Evolutionary conservation across 2,113 vertebrate species (phyloP).

Genomic region (Platanista minor): DNA sequence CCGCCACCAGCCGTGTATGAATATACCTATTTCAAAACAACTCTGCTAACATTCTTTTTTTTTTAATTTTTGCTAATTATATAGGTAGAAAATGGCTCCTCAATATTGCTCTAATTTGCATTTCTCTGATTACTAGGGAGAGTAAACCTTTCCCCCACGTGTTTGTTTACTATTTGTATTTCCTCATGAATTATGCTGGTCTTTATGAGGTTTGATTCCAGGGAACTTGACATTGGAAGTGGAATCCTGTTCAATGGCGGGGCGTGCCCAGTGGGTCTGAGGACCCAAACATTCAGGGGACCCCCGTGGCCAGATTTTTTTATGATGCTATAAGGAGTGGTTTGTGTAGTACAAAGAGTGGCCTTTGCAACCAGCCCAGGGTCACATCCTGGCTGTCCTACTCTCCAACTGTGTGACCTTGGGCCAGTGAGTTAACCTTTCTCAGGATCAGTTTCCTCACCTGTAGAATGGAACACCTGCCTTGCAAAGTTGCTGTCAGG

Average conservation of each 20-base stretch:
- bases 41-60: constrained; percentile 7
- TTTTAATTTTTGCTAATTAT: constrained; percentile 51
- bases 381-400: background rate
- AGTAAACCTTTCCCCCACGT: background rate
- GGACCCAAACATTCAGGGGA: background rate
- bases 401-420: background rate
- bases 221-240: background rate
- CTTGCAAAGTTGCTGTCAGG: background rate
- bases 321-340: background rate
- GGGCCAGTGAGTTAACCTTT: background rate
- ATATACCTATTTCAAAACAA: constrained; percentile 31
- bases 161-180: constrained; percentile 52
- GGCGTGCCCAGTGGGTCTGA: background rate
- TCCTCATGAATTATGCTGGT: constrained; percentile 61
- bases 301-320: background rate
- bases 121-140: constrained; percentile 62
- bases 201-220: constrained; percentile 22
- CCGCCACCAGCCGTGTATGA: background rate
- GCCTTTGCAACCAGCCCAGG: background rate
- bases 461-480: background rate
- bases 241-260: background rate
- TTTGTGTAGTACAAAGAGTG: background rate
- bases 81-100: constrained; percentile 61
- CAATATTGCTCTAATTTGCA: constrained; percentile 56
- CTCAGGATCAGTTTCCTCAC: background rate